Conservation (phyloP, 2,888 invertebrate species). For the Cephus rjabovi region DNA sequence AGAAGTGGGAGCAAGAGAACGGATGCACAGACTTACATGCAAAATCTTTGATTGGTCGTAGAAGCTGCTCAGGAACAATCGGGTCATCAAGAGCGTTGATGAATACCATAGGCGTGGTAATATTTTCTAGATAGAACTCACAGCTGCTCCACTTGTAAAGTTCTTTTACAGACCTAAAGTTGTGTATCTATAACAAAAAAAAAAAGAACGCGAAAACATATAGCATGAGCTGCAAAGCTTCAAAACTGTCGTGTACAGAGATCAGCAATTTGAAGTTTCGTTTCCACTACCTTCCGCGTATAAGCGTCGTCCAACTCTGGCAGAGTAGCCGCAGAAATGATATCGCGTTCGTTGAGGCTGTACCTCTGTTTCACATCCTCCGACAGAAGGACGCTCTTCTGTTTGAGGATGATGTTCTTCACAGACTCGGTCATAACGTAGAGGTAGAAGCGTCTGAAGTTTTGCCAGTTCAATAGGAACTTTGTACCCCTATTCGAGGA, state of each 20-base stretch:
- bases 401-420: constrained; percentile 86
- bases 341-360: constrained; percentile 81
- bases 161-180: constrained; percentile 82
- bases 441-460: constrained; percentile 89
- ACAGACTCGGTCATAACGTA: constrained; percentile 95
- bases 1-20: not conserved
- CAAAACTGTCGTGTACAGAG: no score
- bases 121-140: constrained; percentile 81
- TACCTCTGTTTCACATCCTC: constrained; percentile 78
- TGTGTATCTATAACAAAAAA: constrained; percentile 73
- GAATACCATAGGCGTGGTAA: constrained; percentile 89
- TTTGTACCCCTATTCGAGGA: constrained; percentile 78
- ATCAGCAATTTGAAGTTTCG: not conserved
- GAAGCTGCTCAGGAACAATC: constrained; percentile 83
- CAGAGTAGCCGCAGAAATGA: constrained; percentile 87
- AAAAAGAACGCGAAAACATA: constrained; percentile 4
- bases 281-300: constrained; percentile 69
- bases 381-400: constrained; percentile 80
- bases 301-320: constrained; percentile 92
- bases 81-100: constrained; percentile 94
- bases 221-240: not conserved
- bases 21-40: constrained; percentile 74
- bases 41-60: constrained; percentile 79
- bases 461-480: constrained; percentile 87
- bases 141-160: constrained; percentile 89